A percentile compares a stretch with the other conserved stretches of the same genome.
phyloP scores from a whole-genome alignment of 2,888 invertebrate genomes.

The Cetonia aurata region DNA sequence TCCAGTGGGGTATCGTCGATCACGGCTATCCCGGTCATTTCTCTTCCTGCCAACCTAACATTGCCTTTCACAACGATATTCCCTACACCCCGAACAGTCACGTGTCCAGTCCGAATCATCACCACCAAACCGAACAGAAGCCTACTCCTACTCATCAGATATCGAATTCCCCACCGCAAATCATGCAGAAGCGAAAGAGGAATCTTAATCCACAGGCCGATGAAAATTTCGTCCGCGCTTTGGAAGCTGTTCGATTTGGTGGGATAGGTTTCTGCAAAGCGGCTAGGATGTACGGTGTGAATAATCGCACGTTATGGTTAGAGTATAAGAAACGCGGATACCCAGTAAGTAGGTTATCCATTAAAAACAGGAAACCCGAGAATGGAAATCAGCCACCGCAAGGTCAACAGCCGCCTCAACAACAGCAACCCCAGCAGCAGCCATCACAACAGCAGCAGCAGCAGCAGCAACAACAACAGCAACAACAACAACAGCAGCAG shows the following conservation, averaged over 20 bases:
- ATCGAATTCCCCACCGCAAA: constrained; percentile 64
- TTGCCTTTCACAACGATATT: constrained; percentile 64
- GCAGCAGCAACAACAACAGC: constrained; percentile 65
- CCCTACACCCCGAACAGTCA: constrained; percentile 53
- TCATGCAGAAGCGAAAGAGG: constrained; percentile 75
- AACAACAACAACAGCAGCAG: constrained; percentile 60
- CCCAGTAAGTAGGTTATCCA: constrained; percentile 83
- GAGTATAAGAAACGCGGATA: constrained; percentile 89
- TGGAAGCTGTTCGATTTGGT: constrained; percentile 86
- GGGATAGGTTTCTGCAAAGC: constrained; percentile 90
- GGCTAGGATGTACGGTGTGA: constrained; percentile 85
- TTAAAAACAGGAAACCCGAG: constrained; percentile 81
- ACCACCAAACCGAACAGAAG: constrained; percentile 42
- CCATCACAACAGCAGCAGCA: constrained; percentile 63
- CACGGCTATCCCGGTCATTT: constrained; percentile 74
- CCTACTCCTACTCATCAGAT: constrained; percentile 61
- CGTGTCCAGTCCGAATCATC: constrained; percentile 36
- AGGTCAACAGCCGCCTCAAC: constrained; percentile 60
- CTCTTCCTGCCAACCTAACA: constrained; percentile 74
- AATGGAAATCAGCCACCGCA: constrained; percentile 41
- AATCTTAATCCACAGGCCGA: constrained; percentile 85
- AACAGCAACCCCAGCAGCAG: constrained; percentile 52
- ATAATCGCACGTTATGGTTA: constrained; percentile 87
- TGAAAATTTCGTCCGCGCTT: constrained; percentile 84
- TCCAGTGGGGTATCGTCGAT: constrained; percentile 89